Percentiles rank a stretch among this genome's conserved stretches.
Conservation (phyloP, 2,797 vertebrate genomes). For the Hypotaenidia philippensis region DNA sequence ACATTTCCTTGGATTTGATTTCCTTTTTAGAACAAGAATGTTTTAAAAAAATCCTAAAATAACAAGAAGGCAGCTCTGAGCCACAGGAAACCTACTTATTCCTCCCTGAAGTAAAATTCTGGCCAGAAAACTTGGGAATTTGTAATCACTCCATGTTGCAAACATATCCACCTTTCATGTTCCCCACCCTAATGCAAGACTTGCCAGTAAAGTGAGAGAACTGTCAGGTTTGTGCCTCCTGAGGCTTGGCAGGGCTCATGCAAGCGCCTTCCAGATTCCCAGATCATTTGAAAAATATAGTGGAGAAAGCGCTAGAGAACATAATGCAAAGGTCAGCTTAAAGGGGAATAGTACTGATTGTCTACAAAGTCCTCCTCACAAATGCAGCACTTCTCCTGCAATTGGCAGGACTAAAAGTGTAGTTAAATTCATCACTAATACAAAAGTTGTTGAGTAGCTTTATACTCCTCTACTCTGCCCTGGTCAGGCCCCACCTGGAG, state of each 20-base stretch:
- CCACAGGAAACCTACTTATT: constrained; percentile 51
- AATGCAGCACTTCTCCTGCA: not conserved
- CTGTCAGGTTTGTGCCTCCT: constrained; percentile 37
- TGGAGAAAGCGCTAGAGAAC: constrained; percentile 4
- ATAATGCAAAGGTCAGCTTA: constrained; percentile 11
- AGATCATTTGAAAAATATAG: constrained; percentile 25
- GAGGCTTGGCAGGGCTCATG: constrained; percentile 20
- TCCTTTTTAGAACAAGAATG: constrained; percentile 10
- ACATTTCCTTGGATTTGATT: constrained; percentile 46
- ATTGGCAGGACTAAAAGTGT: not conserved
- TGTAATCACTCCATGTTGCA: constrained; percentile 48
- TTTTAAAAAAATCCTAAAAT: not conserved
- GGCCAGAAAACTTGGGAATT: constrained; percentile 27
- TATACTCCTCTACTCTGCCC: not conserved
- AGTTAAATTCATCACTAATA: not conserved
- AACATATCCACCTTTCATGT: constrained; percentile 31
- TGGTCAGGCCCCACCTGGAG: no score
- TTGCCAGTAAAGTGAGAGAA: constrained; percentile 39
- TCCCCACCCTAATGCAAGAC: constrained; percentile 38
- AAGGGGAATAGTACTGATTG: not conserved
- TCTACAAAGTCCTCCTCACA: not conserved
- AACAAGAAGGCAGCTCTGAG: constrained; percentile 25
- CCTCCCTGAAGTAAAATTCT: constrained; percentile 23
- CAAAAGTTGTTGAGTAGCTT: not conserved
- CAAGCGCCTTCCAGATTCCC: constrained; percentile 42